phyloP scores from a whole-genome alignment of 2,113 vertebrate species.

The Hippopotamus amphibius region DNA sequence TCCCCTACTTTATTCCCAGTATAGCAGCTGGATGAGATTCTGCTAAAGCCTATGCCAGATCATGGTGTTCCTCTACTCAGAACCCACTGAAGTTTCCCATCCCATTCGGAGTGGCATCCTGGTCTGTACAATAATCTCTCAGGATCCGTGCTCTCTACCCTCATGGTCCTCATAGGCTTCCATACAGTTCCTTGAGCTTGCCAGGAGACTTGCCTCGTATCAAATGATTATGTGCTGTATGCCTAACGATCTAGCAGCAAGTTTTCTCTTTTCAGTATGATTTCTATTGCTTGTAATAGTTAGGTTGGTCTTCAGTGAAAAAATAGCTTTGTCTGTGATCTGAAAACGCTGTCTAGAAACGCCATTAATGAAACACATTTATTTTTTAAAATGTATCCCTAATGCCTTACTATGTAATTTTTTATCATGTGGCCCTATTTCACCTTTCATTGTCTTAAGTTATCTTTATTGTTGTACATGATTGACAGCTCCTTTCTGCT shows the following conservation, averaged over 20 bases:
- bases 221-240: not conserved
- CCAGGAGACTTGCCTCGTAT: not conserved
- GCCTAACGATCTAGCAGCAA: not conserved
- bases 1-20: not conserved
- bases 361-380: not conserved
- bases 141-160: not conserved
- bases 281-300: not conserved
- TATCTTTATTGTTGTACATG: not conserved
- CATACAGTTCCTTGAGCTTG: not conserved
- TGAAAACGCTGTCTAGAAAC: conserved; percentile 12
- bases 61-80: not conserved
- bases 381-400: not conserved
- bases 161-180: not conserved
- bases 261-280: not conserved
- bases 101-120: not conserved
- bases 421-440: not conserved
- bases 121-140: too few relatives aligned
- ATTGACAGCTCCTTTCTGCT: not conserved
- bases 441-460: not conserved
- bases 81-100: not conserved
- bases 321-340: not conserved
- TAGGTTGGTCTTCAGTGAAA: not conserved
- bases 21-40: not conserved
- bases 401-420: not conserved
- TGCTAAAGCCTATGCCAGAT: not conserved